phyloP scores from a whole-genome alignment of 1,140 invertebrate genomes.

The Phortica variegata region DNA sequence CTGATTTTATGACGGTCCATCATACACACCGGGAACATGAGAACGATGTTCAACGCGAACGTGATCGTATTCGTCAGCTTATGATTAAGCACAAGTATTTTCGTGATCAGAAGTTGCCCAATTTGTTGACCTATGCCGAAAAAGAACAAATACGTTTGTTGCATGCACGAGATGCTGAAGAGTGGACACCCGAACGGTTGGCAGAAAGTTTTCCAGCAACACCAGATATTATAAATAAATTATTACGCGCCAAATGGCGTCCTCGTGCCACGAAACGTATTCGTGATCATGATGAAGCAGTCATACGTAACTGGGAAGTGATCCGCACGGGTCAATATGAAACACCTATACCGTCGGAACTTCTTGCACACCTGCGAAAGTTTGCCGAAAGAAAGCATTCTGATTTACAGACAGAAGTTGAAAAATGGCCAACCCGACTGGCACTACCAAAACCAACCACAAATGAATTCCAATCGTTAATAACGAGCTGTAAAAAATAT shows the following conservation, averaged over 20 bases:
- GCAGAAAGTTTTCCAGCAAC: constrained; percentile 78
- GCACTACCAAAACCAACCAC: constrained; percentile 36
- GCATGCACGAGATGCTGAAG: constrained; percentile 65
- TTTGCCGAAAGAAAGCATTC: constrained; percentile 54
- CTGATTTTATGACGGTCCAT: constrained; percentile 58
- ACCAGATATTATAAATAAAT: constrained; percentile 62
- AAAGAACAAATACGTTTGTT: constrained; percentile 79
- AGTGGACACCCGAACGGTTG: constrained; percentile 73
- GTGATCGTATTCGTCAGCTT: constrained; percentile 60
- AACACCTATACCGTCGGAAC: constrained; percentile 54
- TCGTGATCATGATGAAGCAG: constrained; percentile 65
- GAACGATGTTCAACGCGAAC: constrained; percentile 46
- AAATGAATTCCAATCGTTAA: constrained; percentile 57
- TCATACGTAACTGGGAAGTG: constrained; percentile 68
- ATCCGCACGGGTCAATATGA: constrained; percentile 61
- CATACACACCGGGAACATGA: constrained; percentile 54
- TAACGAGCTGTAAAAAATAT: constrained; percentile 32
- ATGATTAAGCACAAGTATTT: constrained; percentile 77
- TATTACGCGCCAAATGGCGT: constrained; percentile 66
- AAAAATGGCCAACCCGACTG: constrained; percentile 27
- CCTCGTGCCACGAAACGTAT: constrained; percentile 62
- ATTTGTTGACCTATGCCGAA: constrained; percentile 79
- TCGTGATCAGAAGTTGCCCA: constrained; percentile 66
- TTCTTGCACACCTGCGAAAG: constrained; percentile 66
- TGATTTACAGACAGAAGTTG: constrained; percentile 28